These are phyloP conservation scores for Cyrtorhinus lividipennis DNA, from an alignment of 1,140 invertebrate genomes.

Conservation along the genomic window DNA sequence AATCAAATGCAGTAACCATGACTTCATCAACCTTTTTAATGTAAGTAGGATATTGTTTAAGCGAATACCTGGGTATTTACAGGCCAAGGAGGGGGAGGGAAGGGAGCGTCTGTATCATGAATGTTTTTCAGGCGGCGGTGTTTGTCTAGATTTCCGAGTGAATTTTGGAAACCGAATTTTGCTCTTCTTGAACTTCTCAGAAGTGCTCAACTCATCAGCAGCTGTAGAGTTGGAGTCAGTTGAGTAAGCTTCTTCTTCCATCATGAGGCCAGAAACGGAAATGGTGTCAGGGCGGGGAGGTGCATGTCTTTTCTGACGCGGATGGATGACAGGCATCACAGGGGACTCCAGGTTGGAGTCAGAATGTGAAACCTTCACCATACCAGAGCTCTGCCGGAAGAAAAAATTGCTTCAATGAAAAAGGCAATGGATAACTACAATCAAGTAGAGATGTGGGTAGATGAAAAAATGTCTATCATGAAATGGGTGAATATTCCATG, in stretches of 20 bases:
- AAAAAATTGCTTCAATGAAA: background rate
- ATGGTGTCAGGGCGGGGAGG: background rate
- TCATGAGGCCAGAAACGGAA: conserved; percentile 23
- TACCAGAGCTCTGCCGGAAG: conserved; percentile 1
- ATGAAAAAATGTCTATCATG: no score
- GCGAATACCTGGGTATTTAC: no score
- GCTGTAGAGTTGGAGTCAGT: conserved; percentile 38
- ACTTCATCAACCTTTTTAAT: no score
- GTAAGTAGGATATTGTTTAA: no score
- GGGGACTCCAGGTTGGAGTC: conserved; percentile 17
- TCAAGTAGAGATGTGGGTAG: no score
- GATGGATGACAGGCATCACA: conserved; percentile 13
- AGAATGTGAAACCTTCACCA: conserved; percentile 13
- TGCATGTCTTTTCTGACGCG: conserved; percentile 10
- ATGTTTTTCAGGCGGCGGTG: conserved; percentile 16
- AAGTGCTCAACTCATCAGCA: conserved; percentile 30
- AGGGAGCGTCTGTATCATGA: conserved; percentile 16
- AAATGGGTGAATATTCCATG: no score
- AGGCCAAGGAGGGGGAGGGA: no score
- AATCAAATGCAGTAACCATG: no score
- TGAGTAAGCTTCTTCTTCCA: conserved; percentile 35
- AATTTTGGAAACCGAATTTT: conserved; percentile 30
- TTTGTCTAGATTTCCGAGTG: conserved; percentile 21
- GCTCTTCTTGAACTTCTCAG: conserved; percentile 32
- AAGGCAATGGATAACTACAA: no score